These are phyloP conservation scores for Philopotamus ludificatus DNA, from an alignment of 1,140 invertebrate genomes.

Conservation along the genomic window DNA sequence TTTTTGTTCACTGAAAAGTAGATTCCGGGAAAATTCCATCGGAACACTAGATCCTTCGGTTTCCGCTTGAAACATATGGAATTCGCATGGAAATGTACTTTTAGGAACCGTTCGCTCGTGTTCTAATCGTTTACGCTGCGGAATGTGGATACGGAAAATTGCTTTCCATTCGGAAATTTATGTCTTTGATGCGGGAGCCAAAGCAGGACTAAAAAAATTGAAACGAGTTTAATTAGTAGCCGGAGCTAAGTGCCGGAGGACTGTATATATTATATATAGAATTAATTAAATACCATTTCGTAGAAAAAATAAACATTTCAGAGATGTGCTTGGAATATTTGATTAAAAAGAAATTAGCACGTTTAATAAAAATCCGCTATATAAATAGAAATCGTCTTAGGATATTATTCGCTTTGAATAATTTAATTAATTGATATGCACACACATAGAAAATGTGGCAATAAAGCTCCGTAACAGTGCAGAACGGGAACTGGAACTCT, in stretches of 20 bases:
- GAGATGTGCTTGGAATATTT: too few species aligned
- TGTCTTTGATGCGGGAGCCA: conserved; percentile 15
- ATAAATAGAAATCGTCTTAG: too few species aligned
- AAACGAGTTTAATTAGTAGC: conserved; percentile 19
- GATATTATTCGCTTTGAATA: too few species aligned
- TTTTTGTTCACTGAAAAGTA: neutral
- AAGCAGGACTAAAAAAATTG: neutral
- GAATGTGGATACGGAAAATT: conserved; percentile 27
- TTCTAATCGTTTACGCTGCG: conserved; percentile 24
- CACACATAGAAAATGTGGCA: too few species aligned
- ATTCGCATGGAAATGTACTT: conserved; percentile 19
- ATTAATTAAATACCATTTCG: too few species aligned
- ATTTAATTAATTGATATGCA: too few species aligned
- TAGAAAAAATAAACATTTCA: too few species aligned
- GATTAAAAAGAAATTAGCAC: too few species aligned
- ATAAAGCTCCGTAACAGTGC: neutral
- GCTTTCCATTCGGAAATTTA: conserved; percentile 27
- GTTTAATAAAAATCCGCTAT: too few species aligned
- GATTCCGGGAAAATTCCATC: neutral
- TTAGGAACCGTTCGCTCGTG: conserved; percentile 12
- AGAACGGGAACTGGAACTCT: neutral
- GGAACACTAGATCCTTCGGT: neutral
- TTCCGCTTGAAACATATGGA: conserved; percentile 8
- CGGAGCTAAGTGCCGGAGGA: too few species aligned
- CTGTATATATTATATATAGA: too few species aligned